phyloP scores from a whole-genome alignment of 2,888 invertebrate genomes.

The Euclidia mi region DNA sequence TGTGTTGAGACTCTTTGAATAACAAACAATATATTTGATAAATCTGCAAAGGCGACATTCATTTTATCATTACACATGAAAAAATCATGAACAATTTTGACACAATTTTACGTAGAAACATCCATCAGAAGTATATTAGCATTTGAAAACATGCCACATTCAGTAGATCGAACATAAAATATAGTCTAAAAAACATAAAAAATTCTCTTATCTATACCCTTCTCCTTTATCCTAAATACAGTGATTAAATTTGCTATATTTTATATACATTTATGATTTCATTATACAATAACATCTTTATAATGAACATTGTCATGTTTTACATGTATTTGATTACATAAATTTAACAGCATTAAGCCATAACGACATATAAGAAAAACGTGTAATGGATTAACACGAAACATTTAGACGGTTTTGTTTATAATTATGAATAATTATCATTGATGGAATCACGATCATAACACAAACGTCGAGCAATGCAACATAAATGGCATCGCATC shows the following conservation, averaged over 20 bases:
- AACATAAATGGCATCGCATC: constrained; percentile 35
- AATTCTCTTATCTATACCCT: constrained; percentile 49
- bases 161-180: constrained; percentile 13
- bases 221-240: constrained; percentile 49
- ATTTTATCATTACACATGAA: constrained; percentile 8
- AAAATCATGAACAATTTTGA: constrained; percentile 13
- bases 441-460: constrained; percentile 17
- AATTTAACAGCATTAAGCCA: constrained; percentile 33
- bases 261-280: constrained; percentile 52
- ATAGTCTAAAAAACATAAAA: constrained; percentile 18
- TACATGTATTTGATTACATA: constrained; percentile 43
- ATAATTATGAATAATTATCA: constrained; percentile 13
- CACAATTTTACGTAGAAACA: constrained; percentile 10
- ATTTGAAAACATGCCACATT: constrained; percentile 16
- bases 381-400: constrained; percentile 25
- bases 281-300: constrained; percentile 28
- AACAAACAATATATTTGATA: neutral
- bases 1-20: constrained; percentile 3
- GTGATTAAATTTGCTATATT: constrained; percentile 37
- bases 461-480: constrained; percentile 36
- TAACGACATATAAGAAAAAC: constrained; percentile 36
- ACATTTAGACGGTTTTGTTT: constrained; percentile 27
- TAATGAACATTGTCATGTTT: constrained; percentile 46
- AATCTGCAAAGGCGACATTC: constrained; percentile 6
- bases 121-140: constrained; percentile 4